phyloP scores from a whole-genome alignment of 2,113 vertebrate species.

The Amphiprion ocellaris region DNA sequence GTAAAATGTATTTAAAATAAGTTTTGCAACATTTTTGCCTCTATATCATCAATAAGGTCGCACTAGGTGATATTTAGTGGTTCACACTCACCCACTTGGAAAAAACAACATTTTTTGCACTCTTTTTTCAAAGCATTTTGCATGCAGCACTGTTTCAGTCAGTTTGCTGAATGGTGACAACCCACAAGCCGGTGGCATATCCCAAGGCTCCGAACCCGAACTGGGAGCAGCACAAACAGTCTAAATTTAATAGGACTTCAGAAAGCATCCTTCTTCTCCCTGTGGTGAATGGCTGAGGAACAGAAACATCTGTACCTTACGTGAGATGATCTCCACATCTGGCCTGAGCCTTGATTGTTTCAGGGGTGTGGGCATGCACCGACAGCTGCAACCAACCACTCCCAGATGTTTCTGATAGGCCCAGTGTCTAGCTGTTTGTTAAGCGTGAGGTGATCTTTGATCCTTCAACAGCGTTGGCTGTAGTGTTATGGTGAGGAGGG shows the following conservation, averaged over 20 bases:
- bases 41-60: slow-evolving; percentile 32
- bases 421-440: slow-evolving; percentile 80
- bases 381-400: slow-evolving; percentile 79
- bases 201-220: slow-evolving; percentile 61
- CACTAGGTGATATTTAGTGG: slow-evolving; percentile 44
- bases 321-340: slow-evolving; percentile 83
- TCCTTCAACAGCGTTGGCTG: slow-evolving; percentile 67
- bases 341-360: slow-evolving; percentile 71
- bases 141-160: slow-evolving; percentile 65
- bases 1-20: slow-evolving; percentile 25
- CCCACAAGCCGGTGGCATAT: slow-evolving; percentile 65
- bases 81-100: slow-evolving; percentile 36
- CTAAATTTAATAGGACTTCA: slow-evolving; percentile 77
- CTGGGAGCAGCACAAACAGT: slow-evolving; percentile 74
- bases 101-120: slow-evolving; percentile 24
- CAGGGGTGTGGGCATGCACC: slow-evolving; percentile 75
- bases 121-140: slow-evolving; percentile 51
- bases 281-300: slow-evolving; percentile 58
- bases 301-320: slow-evolving; percentile 82
- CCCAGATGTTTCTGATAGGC: slow-evolving; percentile 84
- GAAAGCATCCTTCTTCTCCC: slow-evolving; percentile 62
- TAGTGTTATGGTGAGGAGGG: slow-evolving; percentile 73
- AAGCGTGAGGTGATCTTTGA: slow-evolving; percentile 80
- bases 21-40: slow-evolving; percentile 22
- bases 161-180: slow-evolving; percentile 66